These are phyloP conservation scores for Brenthis hecate DNA, from an alignment of 2,888 invertebrate genomes.

Conservation along the genomic window DNA sequence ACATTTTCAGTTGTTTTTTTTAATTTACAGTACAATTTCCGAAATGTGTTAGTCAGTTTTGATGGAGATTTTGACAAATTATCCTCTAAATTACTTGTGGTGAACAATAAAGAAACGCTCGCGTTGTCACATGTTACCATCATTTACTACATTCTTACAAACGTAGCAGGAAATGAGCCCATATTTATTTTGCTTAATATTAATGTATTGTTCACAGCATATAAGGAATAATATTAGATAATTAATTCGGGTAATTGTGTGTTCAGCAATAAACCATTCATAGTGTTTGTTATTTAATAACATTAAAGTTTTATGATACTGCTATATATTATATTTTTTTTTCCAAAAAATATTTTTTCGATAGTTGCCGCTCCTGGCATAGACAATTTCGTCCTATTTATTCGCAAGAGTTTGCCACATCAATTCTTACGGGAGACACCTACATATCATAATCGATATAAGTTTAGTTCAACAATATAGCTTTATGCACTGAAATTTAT, in stretches of 20 bases:
- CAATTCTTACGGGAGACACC: no score
- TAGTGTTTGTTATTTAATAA: neutral
- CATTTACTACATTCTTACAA: slow-evolving; percentile 26
- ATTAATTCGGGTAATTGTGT: neutral
- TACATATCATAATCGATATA: no score
- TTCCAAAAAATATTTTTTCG: no score
- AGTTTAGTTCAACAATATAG: no score
- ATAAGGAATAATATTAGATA: neutral
- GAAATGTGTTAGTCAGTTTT: slow-evolving; percentile 26
- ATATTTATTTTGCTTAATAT: slow-evolving; percentile 17
- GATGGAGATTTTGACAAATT: slow-evolving; percentile 23
- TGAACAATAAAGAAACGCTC: slow-evolving; percentile 26
- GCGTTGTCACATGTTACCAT: slow-evolving; percentile 17
- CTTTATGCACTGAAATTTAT: no score
- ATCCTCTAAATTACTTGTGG: slow-evolving; percentile 24
- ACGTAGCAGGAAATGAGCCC: slow-evolving; percentile 19
- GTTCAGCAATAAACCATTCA: neutral
- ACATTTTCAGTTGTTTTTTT: no score
- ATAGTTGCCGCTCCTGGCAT: no score
- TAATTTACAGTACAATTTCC: neutral
- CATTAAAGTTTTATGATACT: no score
- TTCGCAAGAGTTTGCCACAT: no score
- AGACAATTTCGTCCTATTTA: no score
- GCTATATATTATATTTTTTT: no score
- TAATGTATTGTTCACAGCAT: neutral